These are phyloP conservation scores for Ichneumoninae sp. DNA, from an alignment of 2,888 invertebrate species.

Conservation along the genomic window DNA sequence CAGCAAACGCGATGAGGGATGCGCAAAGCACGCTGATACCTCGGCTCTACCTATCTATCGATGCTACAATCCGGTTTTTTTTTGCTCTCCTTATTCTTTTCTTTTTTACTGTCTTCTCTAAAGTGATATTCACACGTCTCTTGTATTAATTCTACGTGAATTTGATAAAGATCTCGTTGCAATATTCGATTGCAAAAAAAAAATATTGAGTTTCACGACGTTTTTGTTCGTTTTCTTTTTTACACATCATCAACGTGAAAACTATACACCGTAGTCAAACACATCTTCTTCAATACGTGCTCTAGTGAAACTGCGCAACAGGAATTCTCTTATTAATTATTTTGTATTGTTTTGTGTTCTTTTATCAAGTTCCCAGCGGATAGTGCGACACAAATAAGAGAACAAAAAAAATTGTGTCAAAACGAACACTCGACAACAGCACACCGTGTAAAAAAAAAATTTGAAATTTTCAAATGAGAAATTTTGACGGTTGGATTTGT, in stretches of 20 bases:
- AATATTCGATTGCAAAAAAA: not conserved
- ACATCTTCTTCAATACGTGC: constrained; percentile 74
- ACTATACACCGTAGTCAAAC: constrained; percentile 74
- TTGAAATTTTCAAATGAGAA: constrained; percentile 45
- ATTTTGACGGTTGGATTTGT: constrained; percentile 46
- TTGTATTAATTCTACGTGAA: constrained; percentile 35
- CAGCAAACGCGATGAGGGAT: constrained; percentile 18
- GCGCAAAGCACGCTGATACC: constrained; percentile 44
- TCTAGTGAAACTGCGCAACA: constrained; percentile 75
- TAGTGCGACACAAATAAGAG: constrained; percentile 37
- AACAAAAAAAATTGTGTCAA: constrained; percentile 7
- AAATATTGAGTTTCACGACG: constrained; percentile 18
- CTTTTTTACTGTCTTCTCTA: not conserved
- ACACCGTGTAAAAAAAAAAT: constrained; percentile 3
- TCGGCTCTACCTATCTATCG: constrained; percentile 48
- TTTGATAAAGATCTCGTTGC: constrained; percentile 26
- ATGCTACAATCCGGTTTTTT: constrained; percentile 38
- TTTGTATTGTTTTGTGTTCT: constrained; percentile 4
- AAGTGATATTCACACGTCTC: constrained; percentile 40
- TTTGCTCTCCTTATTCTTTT: not conserved
- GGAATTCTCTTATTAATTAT: constrained; percentile 69
- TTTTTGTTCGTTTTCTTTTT: constrained; percentile 65
- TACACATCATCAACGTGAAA: constrained; percentile 67
- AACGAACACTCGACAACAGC: constrained; percentile 6
- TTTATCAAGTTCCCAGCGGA: not conserved